A percentile compares a stretch with the other conserved stretches of the same genome.
Evolutionary conservation across 2,797 vertebrate genomes (phyloP).

Genomic region (Lepus oiostolus): DNA sequence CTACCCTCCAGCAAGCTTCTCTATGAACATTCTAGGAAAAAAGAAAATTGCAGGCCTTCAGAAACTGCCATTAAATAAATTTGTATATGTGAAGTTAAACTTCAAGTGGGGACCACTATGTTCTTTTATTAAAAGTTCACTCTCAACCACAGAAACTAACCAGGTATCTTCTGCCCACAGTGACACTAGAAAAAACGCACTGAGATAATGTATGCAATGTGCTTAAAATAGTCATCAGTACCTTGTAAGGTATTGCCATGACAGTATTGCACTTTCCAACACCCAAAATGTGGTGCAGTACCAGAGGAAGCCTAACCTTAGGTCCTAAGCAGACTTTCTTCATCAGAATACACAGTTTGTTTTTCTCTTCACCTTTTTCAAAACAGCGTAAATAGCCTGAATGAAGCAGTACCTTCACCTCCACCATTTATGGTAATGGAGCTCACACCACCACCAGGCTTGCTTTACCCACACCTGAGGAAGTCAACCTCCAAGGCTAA

Average conservation of each 20-base stretch:
- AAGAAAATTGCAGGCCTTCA: neutral
- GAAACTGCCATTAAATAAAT: neutral
- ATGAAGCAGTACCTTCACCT: neutral
- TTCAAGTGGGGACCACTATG: neutral
- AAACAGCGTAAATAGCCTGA: slow-evolving; percentile 6
- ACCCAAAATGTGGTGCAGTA: neutral
- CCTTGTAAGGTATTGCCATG: neutral
- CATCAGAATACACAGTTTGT: neutral
- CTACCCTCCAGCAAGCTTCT: neutral
- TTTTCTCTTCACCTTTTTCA: neutral
- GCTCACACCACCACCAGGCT: neutral
- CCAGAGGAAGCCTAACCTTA: slow-evolving; percentile 11
- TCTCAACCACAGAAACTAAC: neutral
- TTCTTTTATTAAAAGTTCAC: neutral
- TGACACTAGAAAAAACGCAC: neutral
- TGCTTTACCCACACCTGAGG: neutral
- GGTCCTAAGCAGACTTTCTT: neutral
- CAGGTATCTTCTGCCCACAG: neutral
- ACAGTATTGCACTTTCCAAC: neutral
- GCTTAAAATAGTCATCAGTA: neutral
- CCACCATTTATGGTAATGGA: neutral
- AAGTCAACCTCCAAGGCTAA: neutral
- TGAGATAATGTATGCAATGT: neutral
- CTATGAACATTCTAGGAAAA: neutral
- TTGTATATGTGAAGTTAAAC: neutral